Evolutionary conservation across 2,888 invertebrate species (phyloP).

Genomic region (Harpalus rufipes): DNA sequence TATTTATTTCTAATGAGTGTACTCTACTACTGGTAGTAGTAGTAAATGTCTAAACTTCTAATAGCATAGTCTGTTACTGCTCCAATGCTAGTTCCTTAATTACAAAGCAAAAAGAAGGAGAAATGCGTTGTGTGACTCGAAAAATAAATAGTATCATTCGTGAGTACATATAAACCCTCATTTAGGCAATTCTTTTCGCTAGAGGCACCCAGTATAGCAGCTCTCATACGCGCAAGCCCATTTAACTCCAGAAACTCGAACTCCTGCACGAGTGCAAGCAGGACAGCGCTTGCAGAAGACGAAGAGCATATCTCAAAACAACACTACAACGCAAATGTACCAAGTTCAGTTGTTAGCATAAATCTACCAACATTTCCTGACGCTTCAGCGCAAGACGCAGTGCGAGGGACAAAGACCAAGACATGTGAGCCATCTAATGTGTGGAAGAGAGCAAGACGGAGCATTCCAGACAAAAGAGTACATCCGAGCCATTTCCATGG

Average conservation of each 20-base stretch:
- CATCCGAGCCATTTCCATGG: conserved; percentile 48
- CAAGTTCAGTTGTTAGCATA: conserved; percentile 65
- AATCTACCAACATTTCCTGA: conserved; percentile 58
- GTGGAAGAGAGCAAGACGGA: neutral
- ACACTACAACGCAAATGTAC: conserved; percentile 59
- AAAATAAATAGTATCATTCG: conserved; percentile 6
- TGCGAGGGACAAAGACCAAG: conserved; percentile 26
- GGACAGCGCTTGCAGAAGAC: conserved; percentile 20
- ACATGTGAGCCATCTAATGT: neutral
- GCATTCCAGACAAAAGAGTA: conserved; percentile 50
- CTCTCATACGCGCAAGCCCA: conserved; percentile 24
- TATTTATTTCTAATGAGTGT: no score
- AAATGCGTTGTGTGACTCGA: neutral
- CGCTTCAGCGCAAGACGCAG: conserved; percentile 33
- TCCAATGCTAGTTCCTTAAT: neutral
- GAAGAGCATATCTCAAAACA: conserved; percentile 64
- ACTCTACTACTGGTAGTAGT: no score
- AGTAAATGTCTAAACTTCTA: neutral
- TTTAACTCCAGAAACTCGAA: conserved; percentile 17
- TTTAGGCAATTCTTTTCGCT: conserved; percentile 11
- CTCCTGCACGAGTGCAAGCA: conserved; percentile 9
- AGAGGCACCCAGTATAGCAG: neutral
- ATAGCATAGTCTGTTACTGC: neutral
- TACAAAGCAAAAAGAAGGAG: neutral
- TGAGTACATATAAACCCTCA: conserved; percentile 17